These are phyloP conservation scores for Synchiropus splendidus DNA, from an alignment of 2,113 vertebrate species.

Conservation along the genomic window DNA sequence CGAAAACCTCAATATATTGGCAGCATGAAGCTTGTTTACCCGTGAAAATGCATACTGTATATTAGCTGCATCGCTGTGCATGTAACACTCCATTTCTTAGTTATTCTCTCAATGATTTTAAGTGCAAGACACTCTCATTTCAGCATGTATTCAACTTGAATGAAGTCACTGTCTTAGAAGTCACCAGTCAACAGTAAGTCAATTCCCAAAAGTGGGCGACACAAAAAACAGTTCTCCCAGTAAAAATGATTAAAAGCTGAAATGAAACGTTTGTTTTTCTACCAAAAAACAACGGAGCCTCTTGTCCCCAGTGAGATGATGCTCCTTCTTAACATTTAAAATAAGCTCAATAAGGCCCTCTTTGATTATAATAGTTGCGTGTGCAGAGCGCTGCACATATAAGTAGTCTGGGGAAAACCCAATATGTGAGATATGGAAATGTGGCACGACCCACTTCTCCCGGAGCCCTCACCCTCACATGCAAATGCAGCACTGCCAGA, in stretches of 20 bases:
- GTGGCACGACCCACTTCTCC: constrained; percentile 48
- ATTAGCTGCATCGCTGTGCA: no score
- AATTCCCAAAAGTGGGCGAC: no score
- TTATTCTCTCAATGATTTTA: no score
- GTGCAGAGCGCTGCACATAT: constrained; percentile 44
- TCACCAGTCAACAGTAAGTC: no score
- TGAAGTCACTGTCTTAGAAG: no score
- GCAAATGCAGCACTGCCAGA: constrained; percentile 29
- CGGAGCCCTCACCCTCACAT: constrained; percentile 20
- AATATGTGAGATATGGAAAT: constrained; percentile 52
- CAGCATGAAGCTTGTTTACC: no score
- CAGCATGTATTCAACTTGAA: no score
- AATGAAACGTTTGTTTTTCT: constrained; percentile 23
- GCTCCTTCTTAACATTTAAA: constrained; percentile 23
- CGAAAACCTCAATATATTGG: no score
- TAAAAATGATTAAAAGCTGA: background rate
- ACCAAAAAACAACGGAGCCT: constrained; percentile 18
- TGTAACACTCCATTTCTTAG: no score
- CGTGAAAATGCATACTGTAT: no score
- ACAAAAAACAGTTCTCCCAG: constrained; percentile 34
- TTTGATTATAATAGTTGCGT: constrained; percentile 28
- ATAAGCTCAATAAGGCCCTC: constrained; percentile 42
- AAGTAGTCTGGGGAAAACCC: constrained; percentile 37
- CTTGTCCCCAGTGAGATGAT: constrained; percentile 15
- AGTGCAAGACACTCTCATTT: no score